Conservation (phyloP, 2,113 vertebrate species). For the Tympanuchus pallidicinctus region DNA sequence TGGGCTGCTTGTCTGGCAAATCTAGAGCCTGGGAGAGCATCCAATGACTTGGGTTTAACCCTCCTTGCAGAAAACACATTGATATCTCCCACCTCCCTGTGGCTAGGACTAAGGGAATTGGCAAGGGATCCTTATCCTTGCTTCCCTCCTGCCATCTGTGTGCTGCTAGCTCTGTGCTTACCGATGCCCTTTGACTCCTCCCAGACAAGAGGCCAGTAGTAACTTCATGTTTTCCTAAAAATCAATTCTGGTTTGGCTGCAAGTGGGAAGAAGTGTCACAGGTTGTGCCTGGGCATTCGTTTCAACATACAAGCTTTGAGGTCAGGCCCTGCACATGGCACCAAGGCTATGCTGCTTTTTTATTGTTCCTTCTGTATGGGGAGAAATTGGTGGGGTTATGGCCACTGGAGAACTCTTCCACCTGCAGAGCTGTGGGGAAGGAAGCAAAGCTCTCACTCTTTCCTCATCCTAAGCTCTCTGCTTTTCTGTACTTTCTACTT, state of each 20-base stretch:
- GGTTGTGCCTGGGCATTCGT: not conserved
- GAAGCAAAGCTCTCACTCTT: not conserved
- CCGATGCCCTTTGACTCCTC: not conserved
- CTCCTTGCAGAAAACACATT: not conserved
- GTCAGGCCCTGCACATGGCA: not conserved
- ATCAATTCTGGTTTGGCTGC: not conserved
- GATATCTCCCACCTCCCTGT: not conserved
- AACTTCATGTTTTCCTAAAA: not conserved
- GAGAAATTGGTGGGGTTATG: not conserved
- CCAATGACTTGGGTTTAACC: not conserved
- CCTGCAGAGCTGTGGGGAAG: not conserved
- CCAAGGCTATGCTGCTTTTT: not conserved
- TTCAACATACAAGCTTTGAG: not conserved
- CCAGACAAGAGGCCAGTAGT: not conserved
- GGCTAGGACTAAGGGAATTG: not conserved
- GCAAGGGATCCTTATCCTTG: not conserved
- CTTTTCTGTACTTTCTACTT: not conserved
- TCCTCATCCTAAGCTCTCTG: not conserved
- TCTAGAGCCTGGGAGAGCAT: not conserved
- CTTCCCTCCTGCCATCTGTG: not conserved
- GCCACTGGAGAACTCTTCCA: not conserved
- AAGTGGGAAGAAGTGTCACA: not conserved
- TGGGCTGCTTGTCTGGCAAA: not conserved
- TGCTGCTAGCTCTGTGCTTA: not conserved
- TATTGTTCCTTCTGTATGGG: not conserved